Percentiles rank a stretch among this genome's conserved stretches.
phyloP scores from a whole-genome alignment of 2,797 vertebrate species.

The Argya squamiceps region DNA sequence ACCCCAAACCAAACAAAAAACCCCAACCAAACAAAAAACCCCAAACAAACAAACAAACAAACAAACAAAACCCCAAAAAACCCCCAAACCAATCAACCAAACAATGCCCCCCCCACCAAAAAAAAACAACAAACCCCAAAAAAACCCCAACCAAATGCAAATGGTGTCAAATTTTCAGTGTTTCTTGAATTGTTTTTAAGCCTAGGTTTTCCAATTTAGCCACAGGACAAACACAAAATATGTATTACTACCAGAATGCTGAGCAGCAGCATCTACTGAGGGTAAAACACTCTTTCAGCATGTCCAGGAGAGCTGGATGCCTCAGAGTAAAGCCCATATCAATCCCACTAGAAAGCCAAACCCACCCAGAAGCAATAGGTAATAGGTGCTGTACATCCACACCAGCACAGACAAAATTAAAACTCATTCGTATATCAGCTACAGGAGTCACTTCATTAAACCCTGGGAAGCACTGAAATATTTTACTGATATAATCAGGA shows the following conservation, averaged over 20 bases:
- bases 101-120: not conserved
- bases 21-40: too few relatives aligned
- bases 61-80: too few relatives aligned
- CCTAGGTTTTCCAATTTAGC: not conserved
- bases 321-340: not conserved
- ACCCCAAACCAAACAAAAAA: too few relatives aligned
- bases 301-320: not conserved
- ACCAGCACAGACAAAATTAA: not conserved
- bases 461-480: not conserved
- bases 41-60: too few relatives aligned
- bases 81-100: too few relatives aligned
- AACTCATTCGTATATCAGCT: not conserved
- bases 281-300: not conserved
- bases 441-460: not conserved
- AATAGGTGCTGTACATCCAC: not conserved
- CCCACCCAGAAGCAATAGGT: not conserved
- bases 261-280: not conserved
- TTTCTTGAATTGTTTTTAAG: not conserved
- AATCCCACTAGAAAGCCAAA: not conserved
- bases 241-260: not conserved
- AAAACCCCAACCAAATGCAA: not conserved
- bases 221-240: not conserved
- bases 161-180: not conserved
- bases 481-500: not conserved
- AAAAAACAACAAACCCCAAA: too few relatives aligned